A percentile compares a stretch with the other conserved stretches of the same genome.
phyloP scores from a whole-genome alignment of 2,113 vertebrate species.

The Dasyurus viverrinus region DNA sequence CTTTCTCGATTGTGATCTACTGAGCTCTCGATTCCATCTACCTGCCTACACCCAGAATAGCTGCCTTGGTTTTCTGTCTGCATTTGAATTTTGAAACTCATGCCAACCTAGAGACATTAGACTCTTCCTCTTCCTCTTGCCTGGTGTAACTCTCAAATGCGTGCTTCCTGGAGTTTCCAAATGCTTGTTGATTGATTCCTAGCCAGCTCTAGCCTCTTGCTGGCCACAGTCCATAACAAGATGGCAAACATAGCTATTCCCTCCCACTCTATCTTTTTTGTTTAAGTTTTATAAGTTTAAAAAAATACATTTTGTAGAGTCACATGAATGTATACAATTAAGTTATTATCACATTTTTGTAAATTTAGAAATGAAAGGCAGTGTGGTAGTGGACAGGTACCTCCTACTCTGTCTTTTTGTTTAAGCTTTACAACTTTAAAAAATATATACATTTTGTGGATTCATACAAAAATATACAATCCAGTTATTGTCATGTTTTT shows the following conservation, averaged over 20 bases:
- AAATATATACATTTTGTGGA: not conserved
- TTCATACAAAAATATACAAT: not conserved
- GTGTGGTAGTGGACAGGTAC: not conserved
- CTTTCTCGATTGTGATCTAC: not conserved
- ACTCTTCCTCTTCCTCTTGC: not conserved
- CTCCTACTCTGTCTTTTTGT: conserved; percentile 27
- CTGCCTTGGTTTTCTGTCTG: not conserved
- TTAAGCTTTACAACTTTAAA: too few species aligned
- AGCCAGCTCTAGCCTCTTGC: not conserved
- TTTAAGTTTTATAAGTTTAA: too few species aligned
- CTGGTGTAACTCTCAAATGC: not conserved
- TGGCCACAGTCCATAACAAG: not conserved
- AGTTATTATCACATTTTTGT: conserved; percentile 12
- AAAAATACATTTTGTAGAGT: not conserved
- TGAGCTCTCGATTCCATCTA: not conserved
- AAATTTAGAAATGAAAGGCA: not conserved
- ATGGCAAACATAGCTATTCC: conserved; percentile 5
- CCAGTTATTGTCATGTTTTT: not conserved
- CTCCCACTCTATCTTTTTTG: conserved; percentile 30
- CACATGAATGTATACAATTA: not conserved
- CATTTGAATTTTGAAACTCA: not conserved
- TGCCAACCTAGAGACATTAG: not conserved
- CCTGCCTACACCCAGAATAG: not conserved
- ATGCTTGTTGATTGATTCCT: not conserved
- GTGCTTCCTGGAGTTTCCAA: not conserved